Conservation (phyloP, 2,113 vertebrate genomes). For the Picathartes gymnocephalus region DNA sequence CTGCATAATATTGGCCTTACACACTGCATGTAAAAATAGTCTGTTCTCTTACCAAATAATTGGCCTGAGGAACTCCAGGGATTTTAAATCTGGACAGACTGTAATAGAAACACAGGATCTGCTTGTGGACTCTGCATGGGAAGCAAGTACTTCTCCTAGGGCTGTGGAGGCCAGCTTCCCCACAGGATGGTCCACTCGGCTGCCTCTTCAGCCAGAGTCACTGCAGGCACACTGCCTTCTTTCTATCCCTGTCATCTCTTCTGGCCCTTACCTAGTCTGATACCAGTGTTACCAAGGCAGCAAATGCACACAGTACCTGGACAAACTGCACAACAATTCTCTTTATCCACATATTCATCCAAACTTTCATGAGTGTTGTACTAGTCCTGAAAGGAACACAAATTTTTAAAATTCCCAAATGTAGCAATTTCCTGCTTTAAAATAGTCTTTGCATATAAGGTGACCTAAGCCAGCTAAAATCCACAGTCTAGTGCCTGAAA, state of each 20-base stretch:
- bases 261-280: neutral
- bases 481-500: neutral
- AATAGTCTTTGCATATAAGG: neutral
- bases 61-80: conserved; percentile 7
- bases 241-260: neutral
- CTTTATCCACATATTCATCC: neutral
- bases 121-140: neutral
- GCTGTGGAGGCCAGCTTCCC: neutral
- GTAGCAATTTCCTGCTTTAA: neutral
- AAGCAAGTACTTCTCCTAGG: neutral
- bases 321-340: neutral
- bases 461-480: neutral
- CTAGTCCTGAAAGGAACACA: neutral
- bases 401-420: neutral
- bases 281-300: neutral
- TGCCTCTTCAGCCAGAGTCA: neutral
- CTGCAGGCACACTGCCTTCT: neutral
- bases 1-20: neutral
- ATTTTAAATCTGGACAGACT: neutral
- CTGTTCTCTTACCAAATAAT: neutral
- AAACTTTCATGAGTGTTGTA: neutral
- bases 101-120: neutral
- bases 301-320: neutral
- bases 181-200: accelerated
- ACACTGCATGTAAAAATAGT: neutral